These are phyloP conservation scores for Macrophya alboannulata DNA, from an alignment of 2,888 invertebrate genomes.

Conservation along the genomic window DNA sequence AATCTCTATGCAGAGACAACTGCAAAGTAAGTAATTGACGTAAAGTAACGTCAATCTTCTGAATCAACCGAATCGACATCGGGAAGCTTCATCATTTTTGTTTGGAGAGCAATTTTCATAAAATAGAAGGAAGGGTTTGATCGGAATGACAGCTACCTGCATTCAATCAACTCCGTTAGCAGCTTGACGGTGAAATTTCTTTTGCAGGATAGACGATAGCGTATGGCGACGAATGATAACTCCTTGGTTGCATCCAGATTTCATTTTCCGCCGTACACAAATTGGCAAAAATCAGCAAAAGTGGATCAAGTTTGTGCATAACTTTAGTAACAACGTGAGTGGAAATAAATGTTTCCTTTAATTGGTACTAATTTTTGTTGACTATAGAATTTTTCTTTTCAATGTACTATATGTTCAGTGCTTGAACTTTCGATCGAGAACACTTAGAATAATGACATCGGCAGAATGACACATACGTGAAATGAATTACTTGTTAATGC, in stretches of 20 bases:
- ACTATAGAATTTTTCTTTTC: too few species aligned
- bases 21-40: background rate
- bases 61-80: background rate
- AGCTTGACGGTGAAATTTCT: background rate
- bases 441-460: too few species aligned
- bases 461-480: too few species aligned
- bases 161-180: too few species aligned
- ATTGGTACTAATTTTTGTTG: too few species aligned
- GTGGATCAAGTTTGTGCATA: background rate
- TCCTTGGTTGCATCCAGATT: background rate
- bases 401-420: too few species aligned
- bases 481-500: background rate
- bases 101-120: background rate
- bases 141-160: too few species aligned
- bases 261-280: background rate
- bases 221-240: background rate
- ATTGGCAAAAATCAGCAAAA: background rate
- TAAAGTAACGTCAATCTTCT: background rate
- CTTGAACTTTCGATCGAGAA: too few species aligned
- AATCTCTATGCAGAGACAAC: background rate
- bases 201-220: background rate
- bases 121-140: background rate
- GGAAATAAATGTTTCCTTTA: background rate
- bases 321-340: slow-evolving; percentile 6
- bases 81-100: background rate